Conservation (phyloP, 2,888 invertebrate species). For the Drosophila conformis region DNA sequence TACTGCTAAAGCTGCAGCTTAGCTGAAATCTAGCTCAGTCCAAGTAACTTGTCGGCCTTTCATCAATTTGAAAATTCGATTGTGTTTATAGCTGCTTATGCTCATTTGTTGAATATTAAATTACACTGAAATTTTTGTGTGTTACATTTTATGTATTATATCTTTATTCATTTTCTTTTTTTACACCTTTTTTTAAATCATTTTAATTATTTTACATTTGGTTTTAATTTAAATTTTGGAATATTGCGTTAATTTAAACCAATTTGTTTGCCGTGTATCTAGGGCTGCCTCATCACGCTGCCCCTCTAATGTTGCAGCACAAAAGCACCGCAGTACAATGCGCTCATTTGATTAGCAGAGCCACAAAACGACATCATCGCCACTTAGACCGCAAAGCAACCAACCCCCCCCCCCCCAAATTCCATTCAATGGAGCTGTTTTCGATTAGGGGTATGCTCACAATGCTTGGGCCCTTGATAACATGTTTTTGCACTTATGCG, state of each 20-base stretch:
- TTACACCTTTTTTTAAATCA: not conserved
- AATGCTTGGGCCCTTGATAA: constrained; percentile 48
- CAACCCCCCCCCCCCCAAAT: not conserved
- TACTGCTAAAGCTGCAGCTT: constrained; percentile 14
- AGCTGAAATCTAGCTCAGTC: not conserved
- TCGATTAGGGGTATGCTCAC: constrained; percentile 41
- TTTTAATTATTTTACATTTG: not conserved
- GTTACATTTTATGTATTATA: not conserved
- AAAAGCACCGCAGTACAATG: constrained; percentile 58
- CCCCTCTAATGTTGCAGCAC: constrained; percentile 57
- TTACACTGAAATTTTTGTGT: not conserved
- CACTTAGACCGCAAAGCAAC: constrained; percentile 27
- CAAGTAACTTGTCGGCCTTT: not conserved
- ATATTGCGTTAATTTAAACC: not conserved
- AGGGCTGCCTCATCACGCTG: constrained; percentile 38
- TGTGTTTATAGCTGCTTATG: not conserved
- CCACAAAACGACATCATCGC: constrained; percentile 56
- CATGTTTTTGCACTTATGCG: constrained; percentile 77
- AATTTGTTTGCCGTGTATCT: constrained; percentile 20
- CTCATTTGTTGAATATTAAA: not conserved
- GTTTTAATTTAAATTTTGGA: not conserved
- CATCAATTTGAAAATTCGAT: not conserved
- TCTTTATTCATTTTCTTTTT: not conserved
- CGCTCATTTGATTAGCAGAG: constrained; percentile 65
- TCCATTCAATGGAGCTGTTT: constrained; percentile 9